Percentiles rank a stretch among this genome's conserved stretches.
Conservation (phyloP, 2,888 invertebrate genomes). For the Hypercompe scribonia region DNA sequence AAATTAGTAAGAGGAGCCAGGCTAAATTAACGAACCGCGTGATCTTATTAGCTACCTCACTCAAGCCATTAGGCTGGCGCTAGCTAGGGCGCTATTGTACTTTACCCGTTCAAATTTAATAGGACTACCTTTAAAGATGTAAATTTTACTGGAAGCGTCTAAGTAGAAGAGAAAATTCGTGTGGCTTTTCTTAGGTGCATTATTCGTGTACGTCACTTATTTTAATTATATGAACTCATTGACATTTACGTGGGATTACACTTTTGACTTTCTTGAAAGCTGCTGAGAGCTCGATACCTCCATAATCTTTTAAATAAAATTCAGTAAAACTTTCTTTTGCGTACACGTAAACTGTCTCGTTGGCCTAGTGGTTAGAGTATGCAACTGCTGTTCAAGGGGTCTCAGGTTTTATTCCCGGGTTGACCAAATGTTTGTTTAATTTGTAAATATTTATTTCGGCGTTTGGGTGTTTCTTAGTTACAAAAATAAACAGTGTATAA, state of each 20-base stretch:
- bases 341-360: too few species aligned
- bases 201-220: constrained; percentile 17
- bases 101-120: constrained; percentile 64
- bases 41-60: constrained; percentile 72
- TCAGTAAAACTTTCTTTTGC: not conserved
- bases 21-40: constrained; percentile 71
- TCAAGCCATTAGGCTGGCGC: constrained; percentile 61
- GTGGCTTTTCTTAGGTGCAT: constrained; percentile 22
- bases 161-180: constrained; percentile 17
- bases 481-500: too few species aligned
- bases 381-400: too few species aligned
- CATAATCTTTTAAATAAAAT: not conserved
- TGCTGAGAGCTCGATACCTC: not conserved
- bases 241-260: not conserved
- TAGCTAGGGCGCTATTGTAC: constrained; percentile 54
- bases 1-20: constrained; percentile 60
- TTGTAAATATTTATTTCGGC: too few species aligned
- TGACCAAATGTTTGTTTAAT: too few species aligned
- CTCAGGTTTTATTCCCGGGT: too few species aligned
- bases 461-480: too few species aligned
- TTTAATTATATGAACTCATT: constrained; percentile 20
- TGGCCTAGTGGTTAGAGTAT: too few species aligned
- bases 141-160: constrained; percentile 38
- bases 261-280: not conserved
- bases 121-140: constrained; percentile 49